phyloP scores from a whole-genome alignment of 2,888 invertebrate species.

The Leptopilina myrica region DNA sequence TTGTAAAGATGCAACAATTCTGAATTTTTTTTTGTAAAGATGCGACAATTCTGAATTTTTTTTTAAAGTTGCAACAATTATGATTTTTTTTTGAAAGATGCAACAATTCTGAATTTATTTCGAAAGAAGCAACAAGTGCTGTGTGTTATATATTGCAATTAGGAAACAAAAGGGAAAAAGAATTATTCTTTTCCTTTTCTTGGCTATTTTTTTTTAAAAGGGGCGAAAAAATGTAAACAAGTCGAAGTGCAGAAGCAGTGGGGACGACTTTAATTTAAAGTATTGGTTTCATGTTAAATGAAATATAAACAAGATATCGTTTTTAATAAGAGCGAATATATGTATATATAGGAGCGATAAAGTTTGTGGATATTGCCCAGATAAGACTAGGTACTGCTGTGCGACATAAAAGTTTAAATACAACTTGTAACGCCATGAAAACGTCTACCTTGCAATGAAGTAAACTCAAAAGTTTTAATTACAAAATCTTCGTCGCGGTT shows the following conservation, averaged over 20 bases:
- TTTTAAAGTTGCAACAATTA: no score
- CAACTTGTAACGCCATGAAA: slow-evolving; percentile 32
- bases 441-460: slow-evolving; percentile 23
- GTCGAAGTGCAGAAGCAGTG: neutral
- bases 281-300: slow-evolving; percentile 18
- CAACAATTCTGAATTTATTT: no score
- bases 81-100: no score
- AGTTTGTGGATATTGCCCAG: slow-evolving; percentile 12
- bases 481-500: neutral
- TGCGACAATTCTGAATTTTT: no score
- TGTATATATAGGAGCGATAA: slow-evolving; percentile 7
- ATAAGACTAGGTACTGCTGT: slow-evolving; percentile 42
- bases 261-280: neutral
- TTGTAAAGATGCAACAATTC: no score
- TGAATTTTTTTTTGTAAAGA: no score
- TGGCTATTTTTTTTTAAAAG: neutral
- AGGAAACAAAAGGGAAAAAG: no score
- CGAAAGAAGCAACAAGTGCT: no score
- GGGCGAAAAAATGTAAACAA: neutral
- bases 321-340: slow-evolving; percentile 4
- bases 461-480: slow-evolving; percentile 40
- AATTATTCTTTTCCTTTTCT: neutral
- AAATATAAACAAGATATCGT: slow-evolving; percentile 16
- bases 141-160: no score
- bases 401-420: slow-evolving; percentile 30